Base-by-base conservation (phyloP, 2,797 vertebrate genomes). In the Macropodus opercularis region DNA sequence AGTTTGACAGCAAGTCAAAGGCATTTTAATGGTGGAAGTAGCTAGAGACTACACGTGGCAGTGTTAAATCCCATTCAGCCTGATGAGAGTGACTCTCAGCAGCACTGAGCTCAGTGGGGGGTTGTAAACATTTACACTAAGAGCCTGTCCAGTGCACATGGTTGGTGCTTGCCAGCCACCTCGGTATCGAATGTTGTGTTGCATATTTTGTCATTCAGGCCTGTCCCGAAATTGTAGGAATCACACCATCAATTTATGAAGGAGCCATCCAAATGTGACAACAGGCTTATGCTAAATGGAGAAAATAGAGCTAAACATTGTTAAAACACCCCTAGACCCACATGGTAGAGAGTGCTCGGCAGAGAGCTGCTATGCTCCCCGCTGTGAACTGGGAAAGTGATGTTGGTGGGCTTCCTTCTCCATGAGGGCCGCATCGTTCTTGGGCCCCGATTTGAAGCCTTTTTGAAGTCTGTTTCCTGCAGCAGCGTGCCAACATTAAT, bases 281-380 rank as follows among this genome's bases (percentile, higher is more conserved):
- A 92, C 90, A 89, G 92, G 92, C 92, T 91, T 94, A 93, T 94
- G 93, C 88, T 93, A 91, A 91, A 91, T 75, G 90, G 90, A 90
- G 92, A 91, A 93, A 92, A 94, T 92, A 92, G 90, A 92, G 92
- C 90, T 93, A 94, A 94, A 94, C 93, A 94, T 93, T 93, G 92
- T 92, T 90, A 89, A 94, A 93, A 94, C 92, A 92, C 92, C 92
- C 93, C 91, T 91, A 93, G 92, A 92, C 92, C 91, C 93, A 93
- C 92, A 93, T 94, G 93, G 92, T 93, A 90, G 88, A 83, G 91
- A 89, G 90, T 83, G 88, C 90, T 90, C 87, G 72, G 86, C 90
- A 67, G 83, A 85, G 92, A 93, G 91, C 92, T 93, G 93, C 90
- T 88, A 93, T 91, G 91, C 91, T 89, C 92, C 93, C 93, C 83